A percentile compares a stretch with the other conserved stretches of the same genome.
phyloP scores from a whole-genome alignment of 2,888 invertebrate genomes.

The Drosophila prolongata region DNA sequence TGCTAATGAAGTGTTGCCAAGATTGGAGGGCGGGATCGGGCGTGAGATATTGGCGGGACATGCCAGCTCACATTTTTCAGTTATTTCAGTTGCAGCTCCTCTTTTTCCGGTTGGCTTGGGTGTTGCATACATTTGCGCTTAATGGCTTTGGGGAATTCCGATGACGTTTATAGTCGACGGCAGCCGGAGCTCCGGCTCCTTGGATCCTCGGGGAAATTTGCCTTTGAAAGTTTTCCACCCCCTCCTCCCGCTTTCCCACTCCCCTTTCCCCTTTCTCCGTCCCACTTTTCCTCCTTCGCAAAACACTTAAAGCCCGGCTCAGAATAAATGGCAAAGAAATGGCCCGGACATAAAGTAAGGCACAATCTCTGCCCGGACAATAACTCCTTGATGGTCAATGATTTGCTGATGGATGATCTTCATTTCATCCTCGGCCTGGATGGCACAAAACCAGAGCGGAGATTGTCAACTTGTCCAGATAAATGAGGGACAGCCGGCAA shows the following conservation, averaged over 20 bases:
- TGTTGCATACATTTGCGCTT: slow-evolving; percentile 78
- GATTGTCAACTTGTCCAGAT: slow-evolving; percentile 25
- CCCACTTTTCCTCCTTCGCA: slow-evolving; percentile 4
- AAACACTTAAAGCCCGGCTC: slow-evolving; percentile 65
- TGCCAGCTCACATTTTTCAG: slow-evolving; percentile 73
- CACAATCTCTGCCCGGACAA: slow-evolving; percentile 53
- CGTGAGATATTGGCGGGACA: slow-evolving; percentile 25
- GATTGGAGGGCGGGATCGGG: slow-evolving; percentile 30
- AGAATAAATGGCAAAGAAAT: slow-evolving; percentile 21
- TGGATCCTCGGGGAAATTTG: slow-evolving; percentile 74
- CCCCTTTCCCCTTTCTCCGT: neutral
- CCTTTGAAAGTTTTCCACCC: slow-evolving; percentile 62
- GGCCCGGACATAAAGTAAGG: slow-evolving; percentile 24
- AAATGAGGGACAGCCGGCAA: slow-evolving; percentile 1
- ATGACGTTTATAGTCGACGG: slow-evolving; percentile 76
- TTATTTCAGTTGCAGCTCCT: slow-evolving; percentile 36
- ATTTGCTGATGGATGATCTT: slow-evolving; percentile 57
- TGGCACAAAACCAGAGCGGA: slow-evolving; percentile 3
- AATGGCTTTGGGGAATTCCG: slow-evolving; percentile 78
- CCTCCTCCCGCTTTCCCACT: neutral
- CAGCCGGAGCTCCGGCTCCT: slow-evolving; percentile 30
- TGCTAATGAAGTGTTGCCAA: slow-evolving; percentile 77
- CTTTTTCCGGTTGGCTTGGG: slow-evolving; percentile 40
- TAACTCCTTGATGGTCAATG: slow-evolving; percentile 63
- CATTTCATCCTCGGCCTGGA: slow-evolving; percentile 21